Conservation (phyloP, 2,888 invertebrate species). For the Aleiodes alternator region DNA sequence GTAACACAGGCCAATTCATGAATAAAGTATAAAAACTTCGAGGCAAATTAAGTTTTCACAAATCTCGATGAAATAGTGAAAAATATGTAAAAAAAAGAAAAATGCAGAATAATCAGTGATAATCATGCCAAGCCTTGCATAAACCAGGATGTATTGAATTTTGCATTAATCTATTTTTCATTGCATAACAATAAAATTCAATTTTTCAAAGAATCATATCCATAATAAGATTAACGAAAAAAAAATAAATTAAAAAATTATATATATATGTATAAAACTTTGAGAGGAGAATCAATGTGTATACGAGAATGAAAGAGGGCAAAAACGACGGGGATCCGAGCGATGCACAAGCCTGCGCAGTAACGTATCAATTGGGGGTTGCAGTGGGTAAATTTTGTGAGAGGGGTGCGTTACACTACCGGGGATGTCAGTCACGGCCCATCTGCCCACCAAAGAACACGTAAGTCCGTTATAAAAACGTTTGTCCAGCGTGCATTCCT, state of each 20-base stretch:
- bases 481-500: slow-evolving; percentile 46
- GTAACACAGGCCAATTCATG: slow-evolving; percentile 29
- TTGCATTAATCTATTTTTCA: not conserved
- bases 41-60: slow-evolving; percentile 29
- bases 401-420: slow-evolving; percentile 71
- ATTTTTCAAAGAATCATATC: not conserved
- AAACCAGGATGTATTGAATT: no score
- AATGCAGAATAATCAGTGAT: slow-evolving; percentile 6
- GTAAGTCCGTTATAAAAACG: slow-evolving; percentile 67
- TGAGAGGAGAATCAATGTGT: slow-evolving; percentile 18
- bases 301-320: slow-evolving; percentile 30
- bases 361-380: slow-evolving; percentile 61
- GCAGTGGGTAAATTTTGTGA: slow-evolving; percentile 54
- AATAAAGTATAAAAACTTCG: slow-evolving; percentile 36
- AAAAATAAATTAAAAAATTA: not conserved
- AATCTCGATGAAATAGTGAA: slow-evolving; percentile 22
- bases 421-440: slow-evolving; percentile 75
- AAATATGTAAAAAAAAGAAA: not conserved
- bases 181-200: not conserved
- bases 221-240: not conserved
- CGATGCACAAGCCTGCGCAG: slow-evolving; percentile 67
- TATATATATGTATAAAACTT: slow-evolving; percentile 14
- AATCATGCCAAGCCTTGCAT: not conserved
- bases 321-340: slow-evolving; percentile 34
- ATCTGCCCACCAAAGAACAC: slow-evolving; percentile 73